Evolutionary conservation across 53 echinoderm and acorn worm species (phyloP), one percentile per base, ranked within the genome.

Genomic region (Echinarachnius parma): DNA sequence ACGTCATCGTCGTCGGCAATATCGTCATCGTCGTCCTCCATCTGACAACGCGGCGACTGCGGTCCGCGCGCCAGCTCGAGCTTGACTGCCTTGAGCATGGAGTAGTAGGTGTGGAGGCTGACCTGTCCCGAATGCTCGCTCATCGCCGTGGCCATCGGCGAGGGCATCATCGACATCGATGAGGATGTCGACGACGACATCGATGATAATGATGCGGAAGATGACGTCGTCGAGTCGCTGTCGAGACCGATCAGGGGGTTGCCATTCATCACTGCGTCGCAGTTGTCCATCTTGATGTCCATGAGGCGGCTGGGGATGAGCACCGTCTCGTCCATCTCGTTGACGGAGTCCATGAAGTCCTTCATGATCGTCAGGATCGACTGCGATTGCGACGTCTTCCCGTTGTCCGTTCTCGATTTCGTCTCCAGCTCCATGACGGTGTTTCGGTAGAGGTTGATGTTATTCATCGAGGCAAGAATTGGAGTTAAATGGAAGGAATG

Each of bases 291-390:
- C 22, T 87, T 78, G 87, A 96, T 96, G 82, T 96, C 96, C 66
- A 84, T 68, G 21, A 96, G 75, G 1, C 91, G 84, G 48, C 96
- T 96, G 9, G 96, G 96, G 53, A 96, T 96, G 22, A 96, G 66
- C 5, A 96, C 91, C 9, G 96, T 96, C 53, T 90, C 87, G 79
- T 96, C 91, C 96, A 96, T 96, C 9, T 96, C 96, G 53, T 96
- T 91, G 1, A 96, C 96, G 56, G 96, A 84, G 27, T 87, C 84
- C 47, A 96, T 96, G 80, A 96, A 96, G 35, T 82, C 59, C 55
- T 91, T 96, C 96, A 96, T 96, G 32, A 85, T 82, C 31, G 87
- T 86, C 61, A 96, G 77, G 37, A 96, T 87, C 13, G 96, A 96
- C 31, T 79, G 92, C 15, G 80, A 69, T 9, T 57, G 64, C 5